A percentile compares a stretch with the other conserved stretches of the same genome.
phyloP scores from a whole-genome alignment of 2,888 invertebrate genomes.

The Hyalella azteca region DNA sequence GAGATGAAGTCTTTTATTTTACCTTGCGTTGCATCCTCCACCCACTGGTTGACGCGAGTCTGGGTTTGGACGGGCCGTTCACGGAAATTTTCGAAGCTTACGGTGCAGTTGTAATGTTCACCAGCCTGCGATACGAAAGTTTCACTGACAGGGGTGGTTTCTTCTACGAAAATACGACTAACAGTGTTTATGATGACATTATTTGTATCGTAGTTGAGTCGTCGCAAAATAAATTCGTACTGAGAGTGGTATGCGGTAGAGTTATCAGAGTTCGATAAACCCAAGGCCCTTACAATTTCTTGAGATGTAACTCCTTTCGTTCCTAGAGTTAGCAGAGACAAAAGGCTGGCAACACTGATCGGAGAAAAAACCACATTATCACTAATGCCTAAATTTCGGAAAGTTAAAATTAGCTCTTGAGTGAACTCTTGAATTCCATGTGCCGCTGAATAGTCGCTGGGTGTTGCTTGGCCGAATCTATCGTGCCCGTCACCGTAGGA shows the following conservation, averaged over 20 bases:
- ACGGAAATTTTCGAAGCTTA: slow-evolving; percentile 68
- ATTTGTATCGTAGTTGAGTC: neutral
- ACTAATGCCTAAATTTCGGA: slow-evolving; percentile 31
- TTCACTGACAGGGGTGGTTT: slow-evolving; percentile 23
- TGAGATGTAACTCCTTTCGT: slow-evolving; percentile 62
- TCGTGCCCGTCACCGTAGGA: neutral
- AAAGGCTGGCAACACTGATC: slow-evolving; percentile 63
- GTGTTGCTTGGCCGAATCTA: neutral
- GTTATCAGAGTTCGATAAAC: slow-evolving; percentile 35
- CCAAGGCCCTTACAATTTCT: slow-evolving; percentile 48
- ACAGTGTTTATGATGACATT: slow-evolving; percentile 47
- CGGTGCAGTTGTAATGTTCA: slow-evolving; percentile 67
- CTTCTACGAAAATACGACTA: slow-evolving; percentile 48
- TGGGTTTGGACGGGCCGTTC: slow-evolving; percentile 64
- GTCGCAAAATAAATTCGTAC: slow-evolving; percentile 38
- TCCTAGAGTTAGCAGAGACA: slow-evolving; percentile 64
- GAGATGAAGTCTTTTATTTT: slow-evolving; percentile 70
- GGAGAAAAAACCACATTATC: slow-evolving; percentile 64
- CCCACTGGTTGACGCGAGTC: slow-evolving; percentile 67
- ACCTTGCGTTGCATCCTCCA: slow-evolving; percentile 62
- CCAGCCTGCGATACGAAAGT: slow-evolving; percentile 45
- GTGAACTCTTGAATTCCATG: slow-evolving; percentile 35
- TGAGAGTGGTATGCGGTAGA: slow-evolving; percentile 38
- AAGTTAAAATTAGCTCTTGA: neutral
- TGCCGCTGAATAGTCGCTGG: neutral